These are phyloP conservation scores for Tragelaphus oryx DNA, from an alignment of 2,797 vertebrate genomes.

Conservation along the genomic window DNA sequence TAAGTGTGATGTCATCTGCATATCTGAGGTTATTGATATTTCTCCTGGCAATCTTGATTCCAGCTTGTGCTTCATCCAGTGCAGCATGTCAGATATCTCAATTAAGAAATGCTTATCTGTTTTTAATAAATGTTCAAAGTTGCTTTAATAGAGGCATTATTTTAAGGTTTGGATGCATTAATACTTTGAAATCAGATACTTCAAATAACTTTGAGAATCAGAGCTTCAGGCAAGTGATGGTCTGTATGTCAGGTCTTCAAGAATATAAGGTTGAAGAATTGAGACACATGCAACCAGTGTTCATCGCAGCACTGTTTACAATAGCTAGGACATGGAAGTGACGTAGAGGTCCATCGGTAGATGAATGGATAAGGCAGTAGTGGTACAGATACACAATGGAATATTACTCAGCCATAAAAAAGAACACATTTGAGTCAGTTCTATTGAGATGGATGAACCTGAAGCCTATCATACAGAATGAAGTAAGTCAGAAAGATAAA, in stretches of 20 bases:
- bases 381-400: background rate
- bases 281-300: background rate
- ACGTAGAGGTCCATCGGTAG: background rate
- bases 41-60: background rate
- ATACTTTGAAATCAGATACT: slow-evolving; percentile 31
- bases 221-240: background rate
- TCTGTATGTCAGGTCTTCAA: background rate
- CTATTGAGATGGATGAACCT: background rate
- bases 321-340: background rate
- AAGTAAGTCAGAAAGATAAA: background rate
- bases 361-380: background rate
- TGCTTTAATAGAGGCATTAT: background rate
- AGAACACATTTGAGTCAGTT: background rate
- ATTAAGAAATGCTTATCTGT: slow-evolving; percentile 8
- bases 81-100: background rate
- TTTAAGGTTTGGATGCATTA: background rate
- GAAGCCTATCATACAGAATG: background rate
- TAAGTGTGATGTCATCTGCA: no score
- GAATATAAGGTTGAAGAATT: background rate
- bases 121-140: slow-evolving; percentile 2
- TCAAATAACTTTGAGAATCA: background rate
- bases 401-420: background rate
- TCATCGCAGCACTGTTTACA: background rate
- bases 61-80: background rate
- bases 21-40: background rate